Evolutionary conservation across 2,888 invertebrate species (phyloP), one percentile per base, ranked within the genome.

Genomic region (Melanotus villosus): DNA sequence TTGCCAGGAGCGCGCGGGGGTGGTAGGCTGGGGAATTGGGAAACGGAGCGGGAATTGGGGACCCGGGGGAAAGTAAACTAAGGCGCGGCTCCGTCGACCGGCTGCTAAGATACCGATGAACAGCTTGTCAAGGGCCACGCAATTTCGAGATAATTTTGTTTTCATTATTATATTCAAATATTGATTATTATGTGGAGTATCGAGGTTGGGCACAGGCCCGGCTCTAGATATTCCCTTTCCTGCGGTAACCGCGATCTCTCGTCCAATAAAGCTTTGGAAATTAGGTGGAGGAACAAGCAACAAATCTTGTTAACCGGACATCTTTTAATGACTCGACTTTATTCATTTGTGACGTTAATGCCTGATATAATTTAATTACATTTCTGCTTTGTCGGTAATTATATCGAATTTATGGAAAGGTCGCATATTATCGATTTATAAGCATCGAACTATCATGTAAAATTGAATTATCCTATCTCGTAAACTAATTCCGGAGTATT

Each of bases 41-140:
- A 67, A 67, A 67, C 67, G 67, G 64, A 52, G 67, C 67, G 70
- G 70, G 70, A 67, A 70, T 70, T 70, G 67, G 70, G 67, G 67
- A 63, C 65, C 58, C 65, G 50, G 66, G 70, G 70, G 67, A 70
- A 70, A 70, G 70, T 70, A 70, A 70, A 70, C 70, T 70, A 70
- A 70, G 70, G 70, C 70, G 70, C 70, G 70, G 70, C 70, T 70
- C 56, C 67, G 26, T 47, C 70, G 67, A 70, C 67, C 64, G 67
- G 58, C 67, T 70, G 67, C 70, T 70, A 67, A 67, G 70, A 70
- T 67, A 70, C 70, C 67, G 70, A 66, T 47, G 65, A 66, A 66
- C 70, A 66, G 65, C 70, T 62, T 65, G 70, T 70, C 65, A 70
- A 57, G 64, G 52, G 64, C 58, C 58, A 65, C 56, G 65, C 65